phyloP scores from a whole-genome alignment of 2,113 vertebrate genomes.

The Nanorana parkeri region DNA sequence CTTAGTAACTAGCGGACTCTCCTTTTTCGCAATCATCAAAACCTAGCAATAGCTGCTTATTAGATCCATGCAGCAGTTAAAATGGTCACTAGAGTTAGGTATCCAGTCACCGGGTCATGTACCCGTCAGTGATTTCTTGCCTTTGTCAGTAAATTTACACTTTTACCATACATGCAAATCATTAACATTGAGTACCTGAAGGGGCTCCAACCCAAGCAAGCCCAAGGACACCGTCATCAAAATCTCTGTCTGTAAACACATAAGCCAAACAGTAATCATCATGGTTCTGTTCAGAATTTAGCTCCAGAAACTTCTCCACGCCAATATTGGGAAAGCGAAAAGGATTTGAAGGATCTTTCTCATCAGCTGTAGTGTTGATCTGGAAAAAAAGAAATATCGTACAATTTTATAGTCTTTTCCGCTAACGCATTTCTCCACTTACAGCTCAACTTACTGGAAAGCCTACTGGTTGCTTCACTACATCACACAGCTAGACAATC shows the following conservation, averaged over 20 bases:
- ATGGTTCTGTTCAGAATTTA: constrained; percentile 98
- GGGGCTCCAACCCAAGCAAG: constrained; percentile 98
- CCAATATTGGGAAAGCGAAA: constrained; percentile 98
- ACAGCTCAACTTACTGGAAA: background rate
- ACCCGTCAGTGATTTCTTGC: too few species aligned
- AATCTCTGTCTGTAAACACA: constrained; percentile 97
- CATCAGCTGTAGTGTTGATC: constrained; percentile 93
- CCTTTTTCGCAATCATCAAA: too few species aligned
- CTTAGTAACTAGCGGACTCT: too few species aligned
- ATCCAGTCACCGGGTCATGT: too few species aligned
- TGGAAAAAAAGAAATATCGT: constrained; percentile 65
- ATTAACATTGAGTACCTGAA: constrained; percentile 79
- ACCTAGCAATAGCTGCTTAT: too few species aligned
- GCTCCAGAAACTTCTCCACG: constrained; percentile 96
- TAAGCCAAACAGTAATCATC: constrained; percentile 98
- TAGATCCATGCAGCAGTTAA: too few species aligned
- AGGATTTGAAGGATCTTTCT: constrained; percentile 89
- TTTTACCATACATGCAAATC: too few species aligned
- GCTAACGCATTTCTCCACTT: background rate
- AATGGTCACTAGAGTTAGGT: too few species aligned
- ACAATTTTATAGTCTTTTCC: too few species aligned
- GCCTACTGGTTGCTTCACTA: background rate
- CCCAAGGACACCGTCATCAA: constrained; percentile 96
- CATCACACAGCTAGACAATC: background rate
- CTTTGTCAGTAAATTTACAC: too few species aligned